Percentiles rank a stretch among this genome's conserved stretches.
phyloP scores from a whole-genome alignment of 2,888 invertebrate species.

The Dioctria rufipes region DNA sequence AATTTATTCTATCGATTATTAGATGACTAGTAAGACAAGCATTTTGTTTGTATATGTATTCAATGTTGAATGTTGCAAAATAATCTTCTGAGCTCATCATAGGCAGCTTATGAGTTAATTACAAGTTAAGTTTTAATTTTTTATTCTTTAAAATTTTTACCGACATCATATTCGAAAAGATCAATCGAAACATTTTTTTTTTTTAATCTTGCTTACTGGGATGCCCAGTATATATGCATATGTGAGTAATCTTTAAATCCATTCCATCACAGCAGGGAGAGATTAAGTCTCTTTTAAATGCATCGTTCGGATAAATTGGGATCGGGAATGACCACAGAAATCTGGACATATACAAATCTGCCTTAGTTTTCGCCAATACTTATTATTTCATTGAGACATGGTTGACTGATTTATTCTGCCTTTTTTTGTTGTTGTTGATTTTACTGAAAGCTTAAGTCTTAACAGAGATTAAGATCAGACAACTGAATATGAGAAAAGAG shows the following conservation, averaged over 20 bases:
- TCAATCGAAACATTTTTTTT: conserved; percentile 10
- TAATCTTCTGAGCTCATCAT: too few species aligned
- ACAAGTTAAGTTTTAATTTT: conserved; percentile 38
- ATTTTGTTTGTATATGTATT: too few species aligned
- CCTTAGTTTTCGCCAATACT: conserved; percentile 3
- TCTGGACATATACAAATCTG: background rate
- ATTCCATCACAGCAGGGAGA: background rate
- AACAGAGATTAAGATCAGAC: conserved; percentile 37
- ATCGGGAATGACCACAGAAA: background rate
- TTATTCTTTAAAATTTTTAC: background rate
- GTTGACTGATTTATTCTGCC: conserved; percentile 46
- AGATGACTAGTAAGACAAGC: too few species aligned
- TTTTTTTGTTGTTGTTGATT: background rate
- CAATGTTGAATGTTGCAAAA: too few species aligned
- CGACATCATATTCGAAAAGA: conserved; percentile 29
- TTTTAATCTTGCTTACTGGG: background rate
- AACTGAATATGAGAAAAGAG: background rate
- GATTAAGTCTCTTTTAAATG: conserved; percentile 33
- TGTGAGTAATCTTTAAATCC: conserved; percentile 12
- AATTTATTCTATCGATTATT: too few species aligned
- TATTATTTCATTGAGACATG: background rate
- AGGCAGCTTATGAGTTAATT: conserved; percentile 31
- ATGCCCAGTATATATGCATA: too few species aligned
- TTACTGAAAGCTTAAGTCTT: conserved; percentile 31
- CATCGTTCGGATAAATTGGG: conserved; percentile 37